These are phyloP conservation scores for Trachymyrmex septentrionalis DNA, from an alignment of 1,140 invertebrate genomes.

Conservation along the genomic window DNA sequence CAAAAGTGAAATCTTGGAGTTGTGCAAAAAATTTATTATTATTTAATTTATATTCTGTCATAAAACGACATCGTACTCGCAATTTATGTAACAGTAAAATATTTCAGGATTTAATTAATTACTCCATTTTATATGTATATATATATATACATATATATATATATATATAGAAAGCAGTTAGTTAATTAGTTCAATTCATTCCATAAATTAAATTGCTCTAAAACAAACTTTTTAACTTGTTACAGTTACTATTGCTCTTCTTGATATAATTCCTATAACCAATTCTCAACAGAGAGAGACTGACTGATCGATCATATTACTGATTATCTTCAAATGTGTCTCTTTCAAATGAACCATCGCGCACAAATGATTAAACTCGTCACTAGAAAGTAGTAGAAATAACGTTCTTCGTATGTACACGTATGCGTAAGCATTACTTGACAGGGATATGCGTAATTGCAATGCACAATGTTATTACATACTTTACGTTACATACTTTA, in stretches of 20 bases:
- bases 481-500: neutral
- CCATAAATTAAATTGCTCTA: neutral
- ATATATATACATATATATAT: too few relatives aligned
- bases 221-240: neutral
- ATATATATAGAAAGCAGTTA: neutral
- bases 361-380: conserved; percentile 14
- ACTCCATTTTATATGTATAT: neutral
- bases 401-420: neutral
- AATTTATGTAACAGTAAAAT: neutral
- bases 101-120: conserved; percentile 27
- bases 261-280: neutral
- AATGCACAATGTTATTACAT: neutral
- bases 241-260: neutral
- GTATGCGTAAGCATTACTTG: neutral
- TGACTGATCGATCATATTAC: neutral
- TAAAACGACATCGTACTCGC: neutral
- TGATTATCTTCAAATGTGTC: neutral
- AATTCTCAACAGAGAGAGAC: neutral
- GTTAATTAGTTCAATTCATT: neutral
- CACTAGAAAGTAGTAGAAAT: neutral
- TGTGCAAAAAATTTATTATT: conserved; percentile 30
- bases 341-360: conserved; percentile 20
- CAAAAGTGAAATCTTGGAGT: neutral
- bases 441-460: neutral
- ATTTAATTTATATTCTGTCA: neutral